Evolutionary conservation across 53 echinoderm and acorn worm genomes (phyloP).

Genomic region (Patiria pectinifera): DNA sequence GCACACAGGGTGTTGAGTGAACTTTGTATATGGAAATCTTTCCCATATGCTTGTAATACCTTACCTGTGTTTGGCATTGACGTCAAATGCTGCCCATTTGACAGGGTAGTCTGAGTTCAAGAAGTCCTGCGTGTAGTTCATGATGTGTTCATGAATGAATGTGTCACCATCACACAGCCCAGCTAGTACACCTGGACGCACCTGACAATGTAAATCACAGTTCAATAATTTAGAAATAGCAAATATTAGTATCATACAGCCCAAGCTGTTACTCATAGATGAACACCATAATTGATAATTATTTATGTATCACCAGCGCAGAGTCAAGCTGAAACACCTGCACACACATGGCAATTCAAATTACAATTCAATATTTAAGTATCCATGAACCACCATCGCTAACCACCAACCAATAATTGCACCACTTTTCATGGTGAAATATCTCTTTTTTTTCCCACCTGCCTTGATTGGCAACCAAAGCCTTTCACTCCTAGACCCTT

Average conservation of each 20-base stretch:
- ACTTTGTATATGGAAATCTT: too few relatives aligned
- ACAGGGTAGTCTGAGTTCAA: slow-evolving; percentile 74
- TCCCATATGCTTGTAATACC: background rate
- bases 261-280: background rate
- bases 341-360: too few relatives aligned
- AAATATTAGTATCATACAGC: background rate
- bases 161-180: slow-evolving; percentile 88
- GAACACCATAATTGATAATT: background rate
- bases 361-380: too few relatives aligned
- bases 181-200: slow-evolving; percentile 71
- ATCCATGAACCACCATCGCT: too few relatives aligned
- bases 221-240: background rate
- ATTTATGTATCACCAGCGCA: background rate
- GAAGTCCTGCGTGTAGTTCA: slow-evolving; percentile 82
- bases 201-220: slow-evolving; percentile 25
- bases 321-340: background rate
- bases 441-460: too few relatives aligned
- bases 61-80: slow-evolving; percentile 91
- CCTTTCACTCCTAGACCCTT: too few relatives aligned
- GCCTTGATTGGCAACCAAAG: too few relatives aligned
- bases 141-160: slow-evolving; percentile 82
- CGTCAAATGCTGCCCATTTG: slow-evolving; percentile 89
- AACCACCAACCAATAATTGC: too few relatives aligned
- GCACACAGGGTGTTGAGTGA: too few relatives aligned
- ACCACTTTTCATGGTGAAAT: too few relatives aligned